Evolutionary conservation across 1,140 invertebrate genomes (phyloP).

Genomic region (Glossosoma conforme): DNA sequence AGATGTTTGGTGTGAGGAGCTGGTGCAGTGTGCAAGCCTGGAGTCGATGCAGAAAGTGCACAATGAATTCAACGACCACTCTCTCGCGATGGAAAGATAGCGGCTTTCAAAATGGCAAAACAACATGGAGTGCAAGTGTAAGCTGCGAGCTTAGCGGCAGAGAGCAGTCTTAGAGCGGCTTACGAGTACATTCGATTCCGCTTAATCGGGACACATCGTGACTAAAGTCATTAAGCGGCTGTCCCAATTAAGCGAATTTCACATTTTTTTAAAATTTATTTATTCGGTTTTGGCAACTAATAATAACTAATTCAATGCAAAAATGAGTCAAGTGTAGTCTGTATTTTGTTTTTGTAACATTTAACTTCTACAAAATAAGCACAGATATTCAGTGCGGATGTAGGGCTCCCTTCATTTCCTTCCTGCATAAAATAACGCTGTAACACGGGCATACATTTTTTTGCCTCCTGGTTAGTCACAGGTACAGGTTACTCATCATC

Average conservation of each 20-base stretch:
- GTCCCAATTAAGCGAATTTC: not conserved
- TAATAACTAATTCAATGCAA: not conserved
- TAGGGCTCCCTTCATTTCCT: no score
- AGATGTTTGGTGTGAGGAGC: no score
- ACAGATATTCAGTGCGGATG: no score
- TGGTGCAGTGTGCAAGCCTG: slow-evolving; percentile 1
- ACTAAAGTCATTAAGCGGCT: not conserved
- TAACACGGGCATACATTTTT: no score
- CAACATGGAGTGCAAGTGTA: not conserved
- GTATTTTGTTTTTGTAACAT: no score
- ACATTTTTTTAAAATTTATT: not conserved
- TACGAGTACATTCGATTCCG: no score
- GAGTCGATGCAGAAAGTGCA: slow-evolving; percentile 3
- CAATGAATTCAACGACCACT: not conserved
- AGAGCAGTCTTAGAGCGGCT: not conserved
- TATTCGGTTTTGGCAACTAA: not conserved
- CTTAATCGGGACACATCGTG: no score
- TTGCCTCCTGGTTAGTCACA: no score
- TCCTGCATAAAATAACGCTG: no score
- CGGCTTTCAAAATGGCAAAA: slow-evolving; percentile 13
- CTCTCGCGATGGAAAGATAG: not conserved
- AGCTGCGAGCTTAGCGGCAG: not conserved
- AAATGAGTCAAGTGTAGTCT: no score
- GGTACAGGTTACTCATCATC: no score
- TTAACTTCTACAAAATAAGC: no score